Percentiles rank a stretch among this genome's conserved stretches.
Conservation (phyloP, 2,888 invertebrate species). For the Caenorhabditis drosophilae region DNA sequence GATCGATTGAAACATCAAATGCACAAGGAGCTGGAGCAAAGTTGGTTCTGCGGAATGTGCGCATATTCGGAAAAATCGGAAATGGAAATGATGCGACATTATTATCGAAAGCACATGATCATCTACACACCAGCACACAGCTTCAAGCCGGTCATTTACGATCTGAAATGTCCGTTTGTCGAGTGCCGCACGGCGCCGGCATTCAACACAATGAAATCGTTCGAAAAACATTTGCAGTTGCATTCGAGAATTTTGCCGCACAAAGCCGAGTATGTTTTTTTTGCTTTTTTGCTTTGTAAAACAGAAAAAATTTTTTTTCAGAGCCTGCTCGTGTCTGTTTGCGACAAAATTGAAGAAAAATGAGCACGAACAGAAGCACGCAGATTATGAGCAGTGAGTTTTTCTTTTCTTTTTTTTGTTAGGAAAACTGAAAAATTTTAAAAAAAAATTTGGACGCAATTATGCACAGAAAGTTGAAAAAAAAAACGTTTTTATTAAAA, state of each 20-base stretch:
- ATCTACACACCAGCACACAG: neutral
- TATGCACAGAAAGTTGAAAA: too few species aligned
- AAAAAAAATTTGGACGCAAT: too few species aligned
- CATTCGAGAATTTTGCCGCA: neutral
- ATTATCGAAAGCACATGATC: conserved; percentile 9
- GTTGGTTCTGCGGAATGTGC: conserved; percentile 21
- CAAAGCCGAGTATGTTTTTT: neutral
- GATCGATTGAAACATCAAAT: conserved; percentile 15
- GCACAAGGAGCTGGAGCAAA: neutral
- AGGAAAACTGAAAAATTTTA: too few species aligned
- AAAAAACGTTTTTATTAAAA: too few species aligned
- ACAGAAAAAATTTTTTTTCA: neutral
- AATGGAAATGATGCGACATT: conserved; percentile 14
- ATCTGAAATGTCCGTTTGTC: neutral
- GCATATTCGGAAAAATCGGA: conserved; percentile 9
- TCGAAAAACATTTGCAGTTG: neutral
- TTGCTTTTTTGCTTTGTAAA: neutral
- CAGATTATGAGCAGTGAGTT: neutral
- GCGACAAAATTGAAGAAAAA: neutral
- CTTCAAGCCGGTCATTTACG: neutral
- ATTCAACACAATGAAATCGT: neutral
- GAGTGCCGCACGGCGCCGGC: neutral
- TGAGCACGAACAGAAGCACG: neutral
- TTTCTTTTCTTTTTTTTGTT: too few species aligned
- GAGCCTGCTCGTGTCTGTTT: neutral